Percentiles rank a stretch among this genome's conserved stretches.
Conservation (phyloP, 1,140 invertebrate species). For the Dryas iulia region DNA sequence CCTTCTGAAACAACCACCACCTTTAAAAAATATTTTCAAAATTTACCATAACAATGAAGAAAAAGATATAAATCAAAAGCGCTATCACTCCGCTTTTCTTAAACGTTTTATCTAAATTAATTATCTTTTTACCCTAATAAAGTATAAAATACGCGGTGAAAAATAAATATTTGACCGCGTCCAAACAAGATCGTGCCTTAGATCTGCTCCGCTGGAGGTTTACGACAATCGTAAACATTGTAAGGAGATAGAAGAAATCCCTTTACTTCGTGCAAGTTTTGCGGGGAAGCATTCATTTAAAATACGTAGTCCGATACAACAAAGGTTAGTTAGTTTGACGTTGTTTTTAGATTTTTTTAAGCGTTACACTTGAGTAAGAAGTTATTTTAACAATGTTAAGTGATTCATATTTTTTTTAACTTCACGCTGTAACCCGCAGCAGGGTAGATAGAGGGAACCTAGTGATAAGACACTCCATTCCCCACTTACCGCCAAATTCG, state of each 20-base stretch:
- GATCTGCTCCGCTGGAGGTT: conserved; percentile 38
- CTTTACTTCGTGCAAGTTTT: conserved; percentile 9
- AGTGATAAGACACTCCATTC: too few species aligned
- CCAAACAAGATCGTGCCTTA: conserved; percentile 16
- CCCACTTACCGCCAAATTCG: too few species aligned
- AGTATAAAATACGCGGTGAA: neutral
- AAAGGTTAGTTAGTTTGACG: too few species aligned
- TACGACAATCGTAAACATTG: conserved; percentile 52
- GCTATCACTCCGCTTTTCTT: neutral
- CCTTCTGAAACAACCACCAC: neutral
- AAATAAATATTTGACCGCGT: conserved; percentile 18
- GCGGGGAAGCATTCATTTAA: neutral
- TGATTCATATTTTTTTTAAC: too few species aligned
- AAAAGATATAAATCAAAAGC: neutral
- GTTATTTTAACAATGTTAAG: too few species aligned
- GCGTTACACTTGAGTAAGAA: too few species aligned
- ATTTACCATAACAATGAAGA: too few species aligned
- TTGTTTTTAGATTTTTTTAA: too few species aligned
- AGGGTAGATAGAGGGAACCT: too few species aligned
- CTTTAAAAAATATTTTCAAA: neutral
- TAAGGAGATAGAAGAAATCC: conserved; percentile 40
- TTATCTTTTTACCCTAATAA: conserved; percentile 14
- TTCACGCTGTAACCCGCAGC: too few species aligned
- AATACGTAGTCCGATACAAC: too few species aligned
- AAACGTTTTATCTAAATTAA: neutral